Conservation (phyloP, 2,888 invertebrate species). For the Drosophila quinaria region DNA sequence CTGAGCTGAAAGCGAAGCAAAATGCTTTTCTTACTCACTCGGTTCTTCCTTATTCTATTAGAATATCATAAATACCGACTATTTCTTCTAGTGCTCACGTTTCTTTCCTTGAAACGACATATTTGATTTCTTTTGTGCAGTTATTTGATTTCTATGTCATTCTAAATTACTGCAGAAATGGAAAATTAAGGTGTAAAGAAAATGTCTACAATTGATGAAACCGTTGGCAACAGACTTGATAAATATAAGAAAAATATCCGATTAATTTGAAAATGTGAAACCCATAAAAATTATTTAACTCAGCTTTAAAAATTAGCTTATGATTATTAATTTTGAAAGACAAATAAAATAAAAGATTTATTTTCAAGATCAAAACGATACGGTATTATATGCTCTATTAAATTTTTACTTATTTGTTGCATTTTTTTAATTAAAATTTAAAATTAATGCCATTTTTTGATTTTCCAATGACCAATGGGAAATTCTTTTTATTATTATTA, state of each 20-base stretch:
- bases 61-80: conserved; percentile 57
- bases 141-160: conserved; percentile 59
- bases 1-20: conserved; percentile 34
- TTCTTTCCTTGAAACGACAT: conserved; percentile 47
- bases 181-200: conserved; percentile 23
- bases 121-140: conserved; percentile 50
- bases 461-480: too few relatives aligned
- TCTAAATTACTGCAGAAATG: conserved; percentile 60
- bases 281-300: too few relatives aligned
- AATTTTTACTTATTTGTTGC: too few relatives aligned
- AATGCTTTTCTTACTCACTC: conserved; percentile 20
- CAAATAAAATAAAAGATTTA: too few relatives aligned
- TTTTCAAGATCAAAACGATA: too few relatives aligned
- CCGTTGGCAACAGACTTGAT: background rate
- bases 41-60: conserved; percentile 38
- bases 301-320: too few relatives aligned
- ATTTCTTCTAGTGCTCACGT: conserved; percentile 23
- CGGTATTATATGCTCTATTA: too few relatives aligned
- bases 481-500: too few relatives aligned
- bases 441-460: too few relatives aligned
- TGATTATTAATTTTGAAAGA: background rate
- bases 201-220: background rate
- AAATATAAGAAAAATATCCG: background rate
- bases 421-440: too few relatives aligned
- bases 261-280: too few relatives aligned